Evolutionary conservation across 2,888 invertebrate species (phyloP), one percentile per base, ranked within the genome.

Genomic region (Strigamia crassipes): DNA sequence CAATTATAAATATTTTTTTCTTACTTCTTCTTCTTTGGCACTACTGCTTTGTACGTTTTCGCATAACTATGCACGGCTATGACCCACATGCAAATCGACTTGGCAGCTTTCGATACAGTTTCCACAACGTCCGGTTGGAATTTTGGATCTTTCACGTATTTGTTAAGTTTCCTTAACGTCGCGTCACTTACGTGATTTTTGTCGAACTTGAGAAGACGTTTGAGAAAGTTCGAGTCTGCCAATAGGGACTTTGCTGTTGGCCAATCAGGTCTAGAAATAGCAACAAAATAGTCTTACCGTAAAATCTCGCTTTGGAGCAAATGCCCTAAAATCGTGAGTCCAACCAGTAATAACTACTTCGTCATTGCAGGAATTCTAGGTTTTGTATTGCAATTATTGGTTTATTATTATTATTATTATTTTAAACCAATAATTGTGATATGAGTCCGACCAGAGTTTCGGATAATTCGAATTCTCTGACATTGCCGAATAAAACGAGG

Each of bases 1-100:
- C 3, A 27, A 38, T 38, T 6, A 38, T 9, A 38, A 38, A 38
- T 38, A 0, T 0, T 38, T 38, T 9, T 10, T 2, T n/a, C n/a
- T 23, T 46, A 46, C 46, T 56, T 51, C 23, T 18, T 34, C 18
- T 21, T 38, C 31, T 18, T 51, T 18, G 79, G 18, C 23, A 27
- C 27, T n/a, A 83, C 21, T 31, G 27, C 13, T 23, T 15, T 46
- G 18, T 15, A 82, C 10, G 42, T 23, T 56, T 23, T 66, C 12
- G 73, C 23, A 9, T 81, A 73, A 73, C 73, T 92, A 85, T 96
- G 95, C 86, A 97, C 93, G 0, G 97, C 96, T 86, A 93, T 91
- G 9, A 96, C 96, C 97, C 97, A 97, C 87, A 96, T 91, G 85
- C 96, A 96, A 89, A 97, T 92, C 10, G 96, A 96, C 85, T 93